A percentile compares a stretch with the other conserved stretches of the same genome.
phyloP scores from a whole-genome alignment of 2,888 invertebrate genomes.

The Tinea pellionella region DNA sequence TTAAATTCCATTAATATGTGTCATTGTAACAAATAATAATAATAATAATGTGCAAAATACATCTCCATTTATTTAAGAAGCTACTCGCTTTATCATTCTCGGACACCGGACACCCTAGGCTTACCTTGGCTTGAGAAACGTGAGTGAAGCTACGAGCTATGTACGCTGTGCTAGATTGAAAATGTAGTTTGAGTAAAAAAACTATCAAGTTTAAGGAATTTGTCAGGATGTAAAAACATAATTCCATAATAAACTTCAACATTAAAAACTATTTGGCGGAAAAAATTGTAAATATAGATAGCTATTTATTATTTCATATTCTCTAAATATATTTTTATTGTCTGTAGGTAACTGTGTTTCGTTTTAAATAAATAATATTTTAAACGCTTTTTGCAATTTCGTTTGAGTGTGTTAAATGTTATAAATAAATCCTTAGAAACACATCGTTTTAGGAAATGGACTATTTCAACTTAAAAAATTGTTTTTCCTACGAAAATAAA shows the following conservation, averaged over 20 bases:
- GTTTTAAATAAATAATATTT: too few relatives aligned
- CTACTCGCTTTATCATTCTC: constrained; percentile 53
- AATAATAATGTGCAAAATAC: not conserved
- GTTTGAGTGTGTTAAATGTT: not conserved
- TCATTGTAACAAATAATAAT: too few relatives aligned
- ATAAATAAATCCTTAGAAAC: not conserved
- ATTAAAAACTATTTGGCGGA: too few relatives aligned
- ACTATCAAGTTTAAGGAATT: too few relatives aligned
- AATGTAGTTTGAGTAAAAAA: not conserved
- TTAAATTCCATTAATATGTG: too few relatives aligned
- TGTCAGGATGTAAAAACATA: too few relatives aligned
- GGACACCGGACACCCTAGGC: constrained; percentile 48
- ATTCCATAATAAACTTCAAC: too few relatives aligned
- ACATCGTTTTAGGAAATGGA: not conserved
- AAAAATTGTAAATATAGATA: too few relatives aligned
- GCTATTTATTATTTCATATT: too few relatives aligned
- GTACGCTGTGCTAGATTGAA: not conserved
- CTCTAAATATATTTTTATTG: too few relatives aligned
- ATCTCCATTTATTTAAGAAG: constrained; percentile 20
- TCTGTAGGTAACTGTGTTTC: too few relatives aligned
- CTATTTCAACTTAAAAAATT: not conserved
- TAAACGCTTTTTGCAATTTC: too few relatives aligned
- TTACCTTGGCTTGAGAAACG: constrained; percentile 25
- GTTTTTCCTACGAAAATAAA: constrained; percentile 2
- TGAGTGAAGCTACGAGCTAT: not conserved